Percentiles rank a stretch among this genome's conserved stretches.
These are phyloP conservation scores for Pituophis catenifer DNA, from an alignment of 2,113 vertebrate species.

Conservation along the genomic window DNA sequence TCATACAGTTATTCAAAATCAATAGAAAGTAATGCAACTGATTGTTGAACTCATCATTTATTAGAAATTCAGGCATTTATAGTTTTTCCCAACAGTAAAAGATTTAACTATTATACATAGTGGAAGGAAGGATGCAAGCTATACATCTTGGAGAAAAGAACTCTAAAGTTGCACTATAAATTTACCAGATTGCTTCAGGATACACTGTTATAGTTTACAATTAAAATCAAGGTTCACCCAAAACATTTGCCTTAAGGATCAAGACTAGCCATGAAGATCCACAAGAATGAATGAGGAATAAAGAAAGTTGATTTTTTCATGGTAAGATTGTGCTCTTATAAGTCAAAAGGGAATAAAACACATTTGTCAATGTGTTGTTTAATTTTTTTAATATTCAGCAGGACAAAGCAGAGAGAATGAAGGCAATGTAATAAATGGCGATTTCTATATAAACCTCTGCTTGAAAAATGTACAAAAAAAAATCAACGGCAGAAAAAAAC, in stretches of 20 bases:
- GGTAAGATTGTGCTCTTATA: slow-evolving; percentile 37
- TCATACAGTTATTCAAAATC: background rate
- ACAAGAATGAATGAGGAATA: slow-evolving; percentile 69
- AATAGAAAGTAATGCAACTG: slow-evolving; percentile 34
- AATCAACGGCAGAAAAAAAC: slow-evolving; percentile 13
- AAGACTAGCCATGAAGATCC: slow-evolving; percentile 68
- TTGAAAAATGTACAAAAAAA: background rate
- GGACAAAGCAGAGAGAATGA: slow-evolving; percentile 4
- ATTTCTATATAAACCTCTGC: background rate
- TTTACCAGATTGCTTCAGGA: slow-evolving; percentile 69
- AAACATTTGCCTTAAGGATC: slow-evolving; percentile 71
- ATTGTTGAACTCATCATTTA: slow-evolving; percentile 73
- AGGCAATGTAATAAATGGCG: background rate
- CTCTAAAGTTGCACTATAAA: slow-evolving; percentile 65
- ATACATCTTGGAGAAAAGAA: slow-evolving; percentile 60
- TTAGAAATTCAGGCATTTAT: slow-evolving; percentile 68
- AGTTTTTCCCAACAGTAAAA: slow-evolving; percentile 66
- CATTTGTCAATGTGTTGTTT: background rate
- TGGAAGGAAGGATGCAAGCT: slow-evolving; percentile 62
- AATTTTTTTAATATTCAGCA: background rate
- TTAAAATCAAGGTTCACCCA: slow-evolving; percentile 72
- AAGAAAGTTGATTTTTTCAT: slow-evolving; percentile 53
- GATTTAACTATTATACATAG: slow-evolving; percentile 67
- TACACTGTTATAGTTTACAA: slow-evolving; percentile 73
- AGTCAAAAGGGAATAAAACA: slow-evolving; percentile 41